Evolutionary conservation across 2,888 invertebrate species (phyloP).

Genomic region (Pharmacophagus antenor): DNA sequence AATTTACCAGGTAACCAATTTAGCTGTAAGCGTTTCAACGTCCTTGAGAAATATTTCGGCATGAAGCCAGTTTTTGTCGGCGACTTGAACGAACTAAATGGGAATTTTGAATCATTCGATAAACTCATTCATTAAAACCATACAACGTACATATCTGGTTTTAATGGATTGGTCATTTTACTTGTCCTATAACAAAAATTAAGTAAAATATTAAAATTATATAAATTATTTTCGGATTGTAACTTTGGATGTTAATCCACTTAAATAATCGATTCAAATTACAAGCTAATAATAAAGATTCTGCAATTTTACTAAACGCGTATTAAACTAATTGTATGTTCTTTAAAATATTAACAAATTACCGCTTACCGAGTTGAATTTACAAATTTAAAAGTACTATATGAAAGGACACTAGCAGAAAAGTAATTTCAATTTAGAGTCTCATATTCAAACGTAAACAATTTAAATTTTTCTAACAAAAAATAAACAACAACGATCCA

Average conservation of each 20-base stretch:
- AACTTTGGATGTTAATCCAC: too few relatives aligned
- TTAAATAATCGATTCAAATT: too few relatives aligned
- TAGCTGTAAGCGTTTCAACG: constrained; percentile 16
- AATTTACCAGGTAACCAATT: constrained; percentile 19
- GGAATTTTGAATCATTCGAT: constrained; percentile 1
- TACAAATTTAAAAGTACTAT: not conserved
- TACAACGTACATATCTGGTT: not conserved
- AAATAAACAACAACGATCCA: constrained; percentile 21
- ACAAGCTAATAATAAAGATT: too few relatives aligned
- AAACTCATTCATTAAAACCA: not conserved
- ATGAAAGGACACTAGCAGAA: not conserved
- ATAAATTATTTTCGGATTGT: not conserved
- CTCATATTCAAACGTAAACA: constrained; percentile 1
- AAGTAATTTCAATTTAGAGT: constrained; percentile 8
- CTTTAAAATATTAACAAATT: too few relatives aligned
- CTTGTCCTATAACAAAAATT: too few relatives aligned
- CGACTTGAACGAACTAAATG: constrained; percentile 3
- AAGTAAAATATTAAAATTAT: too few relatives aligned
- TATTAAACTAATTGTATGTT: too few relatives aligned
- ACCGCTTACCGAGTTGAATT: not conserved
- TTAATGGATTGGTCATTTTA: not conserved
- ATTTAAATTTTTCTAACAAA: constrained; percentile 17
- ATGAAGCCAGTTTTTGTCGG: constrained; percentile 24
- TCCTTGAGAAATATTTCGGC: constrained; percentile 30
- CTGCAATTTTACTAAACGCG: too few relatives aligned